Base-by-base conservation (phyloP, 2,797 vertebrate genomes). In the Semaprochilodus insignis region DNA sequence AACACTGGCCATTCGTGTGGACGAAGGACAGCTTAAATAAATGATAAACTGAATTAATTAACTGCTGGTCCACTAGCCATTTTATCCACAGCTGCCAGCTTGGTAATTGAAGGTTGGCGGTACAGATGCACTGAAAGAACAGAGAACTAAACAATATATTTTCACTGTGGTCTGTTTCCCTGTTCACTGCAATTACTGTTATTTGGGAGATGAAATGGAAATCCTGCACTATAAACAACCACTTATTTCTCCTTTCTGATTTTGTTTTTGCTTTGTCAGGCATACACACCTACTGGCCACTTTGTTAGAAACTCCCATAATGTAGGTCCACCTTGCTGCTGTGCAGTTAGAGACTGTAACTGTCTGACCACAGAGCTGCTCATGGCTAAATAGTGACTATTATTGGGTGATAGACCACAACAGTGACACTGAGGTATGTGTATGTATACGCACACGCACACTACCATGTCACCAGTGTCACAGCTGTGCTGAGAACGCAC, bases 21-120 rank as follows among this genome's bases (percentile, higher is more conserved):
- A 34, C 3, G 62, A 65, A 34, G 14, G 62, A 34, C 62, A 5
- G 27, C 14, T 3, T 34, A 65, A 63, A 63, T n/a, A 25, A 63
- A 4, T 63, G 62, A 63, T 27, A 11, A 27, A 25, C 4, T 59
- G 57, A 59, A 65, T 65, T 27, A 3, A 65, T 65, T 5, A 15
- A 4, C 27, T 31, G 13, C 27, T 65, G 27, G 27, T 31, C 7
- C 25, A 13, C 44, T 48, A 48, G 44, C 44, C 6, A 17, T 65
- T 65, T 65, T 65, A 23, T 23, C 59, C 25, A 63, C 75, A 77
- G 60, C n/a, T 65, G 60, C 31, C 31, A 76, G 74, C 75, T 65
- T 65, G 36, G 59, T 77, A 66, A 78, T 54, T 78, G 25, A 67
- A 52, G 62, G 48, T 54, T 77, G 19, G 13, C 25, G 31, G 17